These are phyloP conservation scores for Smithornis capensis DNA, from an alignment of 2,113 vertebrate genomes.

Conservation along the genomic window DNA sequence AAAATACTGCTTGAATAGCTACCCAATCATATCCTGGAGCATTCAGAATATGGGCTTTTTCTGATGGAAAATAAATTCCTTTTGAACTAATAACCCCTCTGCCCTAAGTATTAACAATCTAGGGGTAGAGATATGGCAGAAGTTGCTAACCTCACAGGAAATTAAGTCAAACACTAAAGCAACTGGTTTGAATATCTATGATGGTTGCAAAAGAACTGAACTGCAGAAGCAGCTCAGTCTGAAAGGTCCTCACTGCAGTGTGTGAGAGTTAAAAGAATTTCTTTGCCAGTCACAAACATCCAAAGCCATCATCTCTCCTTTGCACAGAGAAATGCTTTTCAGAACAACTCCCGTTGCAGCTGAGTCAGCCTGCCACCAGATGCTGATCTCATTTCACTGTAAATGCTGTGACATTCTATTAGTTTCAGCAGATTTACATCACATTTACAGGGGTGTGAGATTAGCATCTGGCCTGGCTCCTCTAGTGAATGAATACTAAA, in stretches of 20 bases:
- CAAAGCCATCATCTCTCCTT: neutral
- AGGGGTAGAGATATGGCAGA: neutral
- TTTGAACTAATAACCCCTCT: neutral
- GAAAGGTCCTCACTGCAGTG: neutral
- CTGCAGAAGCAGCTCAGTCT: neutral
- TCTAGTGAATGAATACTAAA: neutral
- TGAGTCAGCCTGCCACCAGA: conserved; percentile 45
- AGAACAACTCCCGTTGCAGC: neutral
- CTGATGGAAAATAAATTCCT: neutral
- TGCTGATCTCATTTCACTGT: conserved; percentile 36
- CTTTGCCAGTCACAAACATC: neutral
- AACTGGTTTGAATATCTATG: neutral
- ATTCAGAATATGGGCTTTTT: neutral
- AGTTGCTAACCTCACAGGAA: neutral
- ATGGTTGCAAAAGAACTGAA: neutral
- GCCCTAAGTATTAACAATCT: neutral
- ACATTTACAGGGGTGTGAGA: conserved; percentile 19
- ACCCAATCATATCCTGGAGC: neutral
- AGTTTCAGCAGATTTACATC: conserved; percentile 56
- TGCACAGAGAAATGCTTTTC: conserved; percentile 4
- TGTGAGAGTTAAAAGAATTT: neutral
- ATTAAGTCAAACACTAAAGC: neutral
- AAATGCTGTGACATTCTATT: conserved; percentile 35
- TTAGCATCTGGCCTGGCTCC: conserved; percentile 30
- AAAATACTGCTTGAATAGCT: neutral